A percentile compares a stretch with the other conserved stretches of the same genome.
Conservation (phyloP, 2,113 vertebrate genomes). For the Cryptotis parvus region DNA sequence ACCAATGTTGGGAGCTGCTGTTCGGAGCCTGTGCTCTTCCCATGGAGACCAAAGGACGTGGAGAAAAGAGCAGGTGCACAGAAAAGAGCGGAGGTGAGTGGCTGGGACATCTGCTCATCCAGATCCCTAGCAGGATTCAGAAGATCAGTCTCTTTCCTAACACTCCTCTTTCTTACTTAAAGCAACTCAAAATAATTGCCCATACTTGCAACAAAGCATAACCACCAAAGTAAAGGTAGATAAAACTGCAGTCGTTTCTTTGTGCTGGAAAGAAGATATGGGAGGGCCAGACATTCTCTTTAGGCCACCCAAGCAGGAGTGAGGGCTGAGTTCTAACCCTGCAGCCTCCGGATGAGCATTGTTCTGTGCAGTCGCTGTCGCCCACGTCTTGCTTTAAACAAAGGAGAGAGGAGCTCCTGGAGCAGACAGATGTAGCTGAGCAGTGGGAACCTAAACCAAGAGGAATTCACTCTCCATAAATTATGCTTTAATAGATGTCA, state of each 20-base stretch:
- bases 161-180: background rate
- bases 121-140: background rate
- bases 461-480: constrained; percentile 78
- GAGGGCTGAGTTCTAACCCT: rapidly evolving
- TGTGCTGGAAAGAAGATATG: background rate
- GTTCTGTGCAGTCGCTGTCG: background rate
- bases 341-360: background rate
- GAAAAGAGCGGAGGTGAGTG: background rate
- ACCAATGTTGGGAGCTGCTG: background rate
- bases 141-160: background rate
- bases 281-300: background rate
- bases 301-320: background rate
- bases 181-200: background rate
- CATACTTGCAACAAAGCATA: constrained; percentile 1
- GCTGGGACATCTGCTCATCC: background rate
- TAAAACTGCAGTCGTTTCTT: background rate
- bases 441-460: constrained; percentile 71
- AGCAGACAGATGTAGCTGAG: constrained; percentile 54
- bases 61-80: background rate
- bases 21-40: background rate
- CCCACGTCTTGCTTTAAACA: constrained; percentile 38
- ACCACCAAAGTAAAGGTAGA: background rate
- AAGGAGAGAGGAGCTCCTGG: constrained; percentile 45
- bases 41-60: background rate
- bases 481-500: constrained; percentile 75